Percentiles rank a stretch among this genome's conserved stretches.
These are phyloP conservation scores for Bimastos eiseni DNA, from an alignment of 2,888 invertebrate genomes.

Conservation along the genomic window DNA sequence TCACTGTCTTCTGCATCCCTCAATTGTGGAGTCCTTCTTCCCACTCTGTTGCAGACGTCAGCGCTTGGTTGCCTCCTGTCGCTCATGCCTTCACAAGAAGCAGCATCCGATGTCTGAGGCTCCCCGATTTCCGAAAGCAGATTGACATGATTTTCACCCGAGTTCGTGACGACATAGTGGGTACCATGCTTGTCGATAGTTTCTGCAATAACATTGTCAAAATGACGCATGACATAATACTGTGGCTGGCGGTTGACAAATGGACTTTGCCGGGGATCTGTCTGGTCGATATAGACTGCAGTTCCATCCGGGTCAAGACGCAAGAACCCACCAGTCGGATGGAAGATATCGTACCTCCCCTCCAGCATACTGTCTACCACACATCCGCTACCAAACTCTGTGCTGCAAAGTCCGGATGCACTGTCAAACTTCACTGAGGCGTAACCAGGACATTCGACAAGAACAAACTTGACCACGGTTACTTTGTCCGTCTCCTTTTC, in stretches of 20 bases:
- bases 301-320: conserved; percentile 49
- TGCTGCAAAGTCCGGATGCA: conserved; percentile 55
- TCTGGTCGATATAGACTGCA: conserved; percentile 32
- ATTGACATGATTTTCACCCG: conserved; percentile 55
- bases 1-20: neutral
- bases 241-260: neutral
- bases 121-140: neutral
- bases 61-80: neutral
- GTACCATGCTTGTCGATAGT: conserved; percentile 58
- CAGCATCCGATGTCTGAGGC: neutral
- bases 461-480: conserved; percentile 52
- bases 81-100: neutral
- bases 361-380: conserved; percentile 56
- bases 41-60: neutral
- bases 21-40: neutral
- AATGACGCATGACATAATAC: conserved; percentile 55
- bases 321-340: conserved; percentile 54
- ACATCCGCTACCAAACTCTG: conserved; percentile 58
- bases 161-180: conserved; percentile 56
- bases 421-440: conserved; percentile 61
- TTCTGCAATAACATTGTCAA: conserved; percentile 55
- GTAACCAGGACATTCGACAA: conserved; percentile 60
- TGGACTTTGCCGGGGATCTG: neutral
- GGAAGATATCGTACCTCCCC: conserved; percentile 57
- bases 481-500: neutral